Evolutionary conservation across 2,888 invertebrate genomes (phyloP).

Genomic region (Gari tellinella): DNA sequence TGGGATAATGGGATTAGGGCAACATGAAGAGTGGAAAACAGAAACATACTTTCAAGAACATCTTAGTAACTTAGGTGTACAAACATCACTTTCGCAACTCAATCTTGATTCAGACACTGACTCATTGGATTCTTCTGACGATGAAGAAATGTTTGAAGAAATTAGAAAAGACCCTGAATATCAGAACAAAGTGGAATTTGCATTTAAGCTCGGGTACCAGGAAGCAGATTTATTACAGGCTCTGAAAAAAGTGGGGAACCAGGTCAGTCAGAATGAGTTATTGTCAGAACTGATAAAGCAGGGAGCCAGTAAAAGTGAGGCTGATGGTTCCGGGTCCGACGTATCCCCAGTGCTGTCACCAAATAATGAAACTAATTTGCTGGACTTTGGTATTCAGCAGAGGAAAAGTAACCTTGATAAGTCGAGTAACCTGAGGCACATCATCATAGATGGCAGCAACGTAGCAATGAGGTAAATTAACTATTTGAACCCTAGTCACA

Average conservation of each 20-base stretch:
- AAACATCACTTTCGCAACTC: neutral
- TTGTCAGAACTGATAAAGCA: slow-evolving; percentile 94
- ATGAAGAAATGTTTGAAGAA: slow-evolving; percentile 56
- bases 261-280: slow-evolving; percentile 94
- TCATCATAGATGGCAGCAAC: slow-evolving; percentile 94
- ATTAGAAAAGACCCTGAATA: slow-evolving; percentile 63
- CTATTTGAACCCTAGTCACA: too few relatives aligned
- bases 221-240: slow-evolving; percentile 93
- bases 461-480: slow-evolving; percentile 91
- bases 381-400: too few relatives aligned
- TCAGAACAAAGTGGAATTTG: slow-evolving; percentile 92
- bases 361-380: too few relatives aligned
- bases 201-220: slow-evolving; percentile 95
- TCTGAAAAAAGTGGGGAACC: slow-evolving; percentile 92
- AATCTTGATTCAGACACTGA: neutral
- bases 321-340: neutral
- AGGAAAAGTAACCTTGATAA: slow-evolving; percentile 26
- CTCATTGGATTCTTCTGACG: slow-evolving; percentile 19
- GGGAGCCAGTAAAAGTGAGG: slow-evolving; percentile 78
- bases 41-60: neutral
- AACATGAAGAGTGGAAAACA: too few relatives aligned
- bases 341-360: slow-evolving; percentile 2
- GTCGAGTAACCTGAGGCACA: slow-evolving; percentile 86
- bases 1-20: too few relatives aligned
- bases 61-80: too few relatives aligned